Evolutionary conservation across 35 echinoderm and acorn worm genomes (phyloP).

Genomic region (Chiridota heheva): DNA sequence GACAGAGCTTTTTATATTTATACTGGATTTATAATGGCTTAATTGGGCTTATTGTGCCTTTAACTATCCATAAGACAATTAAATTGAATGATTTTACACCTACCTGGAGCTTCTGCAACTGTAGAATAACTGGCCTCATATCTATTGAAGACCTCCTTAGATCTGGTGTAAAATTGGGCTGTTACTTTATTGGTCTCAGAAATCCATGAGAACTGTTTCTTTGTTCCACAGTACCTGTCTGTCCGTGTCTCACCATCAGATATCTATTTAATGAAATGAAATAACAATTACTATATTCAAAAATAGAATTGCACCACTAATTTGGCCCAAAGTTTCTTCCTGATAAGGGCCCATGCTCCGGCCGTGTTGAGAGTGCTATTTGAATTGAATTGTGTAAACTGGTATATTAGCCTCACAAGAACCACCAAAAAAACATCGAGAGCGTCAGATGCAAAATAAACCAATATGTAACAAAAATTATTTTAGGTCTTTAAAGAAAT

Average conservation of each 20-base stretch:
- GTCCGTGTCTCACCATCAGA: background rate
- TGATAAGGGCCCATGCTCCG: no score
- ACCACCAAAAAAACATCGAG: no score
- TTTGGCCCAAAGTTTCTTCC: no score
- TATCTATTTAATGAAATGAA: no score
- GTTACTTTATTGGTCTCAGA: slow-evolving; percentile 27
- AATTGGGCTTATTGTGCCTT: background rate
- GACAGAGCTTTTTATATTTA: background rate
- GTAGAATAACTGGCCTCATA: slow-evolving; percentile 40
- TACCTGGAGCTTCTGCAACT: slow-evolving; percentile 31
- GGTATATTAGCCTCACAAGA: no score
- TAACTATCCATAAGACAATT: background rate
- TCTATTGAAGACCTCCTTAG: slow-evolving; percentile 47
- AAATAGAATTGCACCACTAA: no score
- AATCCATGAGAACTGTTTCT: slow-evolving; percentile 33
- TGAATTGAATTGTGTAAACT: no score
- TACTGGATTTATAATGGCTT: no score
- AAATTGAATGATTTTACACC: background rate
- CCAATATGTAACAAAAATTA: no score
- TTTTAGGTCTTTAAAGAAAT: no score
- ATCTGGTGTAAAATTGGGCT: slow-evolving; percentile 24
- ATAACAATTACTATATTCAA: background rate
- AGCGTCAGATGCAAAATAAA: no score
- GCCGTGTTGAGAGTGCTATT: no score
- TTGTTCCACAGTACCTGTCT: slow-evolving; percentile 43